phyloP scores from a whole-genome alignment of 2,888 invertebrate genomes.

The Aproaerema taeniolella region DNA sequence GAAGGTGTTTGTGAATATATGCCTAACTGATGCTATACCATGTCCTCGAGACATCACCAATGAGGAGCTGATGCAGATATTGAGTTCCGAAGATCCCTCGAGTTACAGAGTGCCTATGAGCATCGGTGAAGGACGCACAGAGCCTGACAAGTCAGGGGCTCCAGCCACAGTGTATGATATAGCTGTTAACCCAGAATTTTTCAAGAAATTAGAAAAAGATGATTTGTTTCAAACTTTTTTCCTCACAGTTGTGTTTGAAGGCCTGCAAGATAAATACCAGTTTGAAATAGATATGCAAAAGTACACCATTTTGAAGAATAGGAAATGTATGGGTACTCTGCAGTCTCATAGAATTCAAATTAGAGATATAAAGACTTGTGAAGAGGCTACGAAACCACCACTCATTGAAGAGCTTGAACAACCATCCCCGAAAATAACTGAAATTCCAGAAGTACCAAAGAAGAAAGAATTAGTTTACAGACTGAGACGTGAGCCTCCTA shows the following conservation, averaged over 20 bases:
- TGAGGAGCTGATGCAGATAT: slow-evolving; percentile 82
- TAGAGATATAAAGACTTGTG: slow-evolving; percentile 76
- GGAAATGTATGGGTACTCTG: slow-evolving; percentile 84
- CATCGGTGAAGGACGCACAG: slow-evolving; percentile 88
- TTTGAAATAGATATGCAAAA: slow-evolving; percentile 81
- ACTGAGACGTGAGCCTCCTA: slow-evolving; percentile 75
- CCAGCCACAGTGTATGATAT: slow-evolving; percentile 89
- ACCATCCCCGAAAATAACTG: slow-evolving; percentile 21
- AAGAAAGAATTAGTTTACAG: slow-evolving; percentile 75
- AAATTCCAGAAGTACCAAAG: slow-evolving; percentile 17
- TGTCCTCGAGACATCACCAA: slow-evolving; percentile 83
- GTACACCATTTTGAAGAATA: slow-evolving; percentile 83
- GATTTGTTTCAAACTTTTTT: slow-evolving; percentile 87
- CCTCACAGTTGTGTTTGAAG: slow-evolving; percentile 87
- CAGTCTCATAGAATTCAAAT: slow-evolving; percentile 86
- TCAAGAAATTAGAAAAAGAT: slow-evolving; percentile 83
- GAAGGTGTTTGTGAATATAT: slow-evolving; percentile 92
- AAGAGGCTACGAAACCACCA: slow-evolving; percentile 45
- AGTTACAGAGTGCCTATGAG: slow-evolving; percentile 93
- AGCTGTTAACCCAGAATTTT: slow-evolving; percentile 87
- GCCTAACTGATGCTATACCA: slow-evolving; percentile 87
- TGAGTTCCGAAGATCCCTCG: slow-evolving; percentile 82
- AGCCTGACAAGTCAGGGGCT: slow-evolving; percentile 85
- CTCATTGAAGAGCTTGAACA: slow-evolving; percentile 79
- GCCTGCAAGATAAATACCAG: slow-evolving; percentile 84